Evolutionary conservation across 1,140 invertebrate genomes (phyloP).

Genomic region (Centruroides sculpturatus): DNA sequence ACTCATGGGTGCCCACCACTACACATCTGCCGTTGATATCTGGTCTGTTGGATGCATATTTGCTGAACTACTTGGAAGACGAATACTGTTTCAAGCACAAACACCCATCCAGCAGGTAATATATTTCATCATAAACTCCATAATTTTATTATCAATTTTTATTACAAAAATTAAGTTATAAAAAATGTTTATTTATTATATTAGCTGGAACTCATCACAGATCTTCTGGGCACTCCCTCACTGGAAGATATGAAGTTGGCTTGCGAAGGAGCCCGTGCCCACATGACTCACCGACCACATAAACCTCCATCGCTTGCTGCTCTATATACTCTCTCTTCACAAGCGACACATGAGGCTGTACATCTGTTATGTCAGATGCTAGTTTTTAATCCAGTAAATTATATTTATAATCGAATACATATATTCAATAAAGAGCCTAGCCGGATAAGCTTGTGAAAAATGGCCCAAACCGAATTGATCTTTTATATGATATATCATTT

Average conservation of each 20-base stretch:
- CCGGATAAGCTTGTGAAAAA: too few species aligned
- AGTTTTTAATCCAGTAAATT: slow-evolving; percentile 87
- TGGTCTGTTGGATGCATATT: slow-evolving; percentile 99
- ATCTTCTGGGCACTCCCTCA: slow-evolving; percentile 81
- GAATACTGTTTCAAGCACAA: slow-evolving; percentile 94
- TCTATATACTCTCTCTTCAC: slow-evolving; percentile 76
- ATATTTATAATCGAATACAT: background rate
- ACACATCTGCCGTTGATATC: slow-evolving; percentile 90
- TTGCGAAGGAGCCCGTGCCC: slow-evolving; percentile 85
- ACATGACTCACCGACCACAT: slow-evolving; percentile 74
- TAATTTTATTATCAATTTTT: background rate
- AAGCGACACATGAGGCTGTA: slow-evolving; percentile 92
- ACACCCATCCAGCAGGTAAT: slow-evolving; percentile 83
- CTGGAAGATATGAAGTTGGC: slow-evolving; percentile 90
- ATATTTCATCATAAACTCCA: background rate
- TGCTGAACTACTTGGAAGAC: slow-evolving; percentile 80
- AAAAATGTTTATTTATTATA: slow-evolving; percentile 16
- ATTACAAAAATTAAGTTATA: background rate
- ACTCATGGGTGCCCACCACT: slow-evolving; percentile 94
- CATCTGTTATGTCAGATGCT: slow-evolving; percentile 94
- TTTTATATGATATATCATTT: too few species aligned
- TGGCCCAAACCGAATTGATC: too few species aligned
- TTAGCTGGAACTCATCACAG: slow-evolving; percentile 89
- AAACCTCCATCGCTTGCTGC: slow-evolving; percentile 78
- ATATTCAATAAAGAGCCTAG: background rate